These are phyloP conservation scores for Sitophilus oryzae DNA, from an alignment of 1,140 invertebrate species.

Conservation along the genomic window DNA sequence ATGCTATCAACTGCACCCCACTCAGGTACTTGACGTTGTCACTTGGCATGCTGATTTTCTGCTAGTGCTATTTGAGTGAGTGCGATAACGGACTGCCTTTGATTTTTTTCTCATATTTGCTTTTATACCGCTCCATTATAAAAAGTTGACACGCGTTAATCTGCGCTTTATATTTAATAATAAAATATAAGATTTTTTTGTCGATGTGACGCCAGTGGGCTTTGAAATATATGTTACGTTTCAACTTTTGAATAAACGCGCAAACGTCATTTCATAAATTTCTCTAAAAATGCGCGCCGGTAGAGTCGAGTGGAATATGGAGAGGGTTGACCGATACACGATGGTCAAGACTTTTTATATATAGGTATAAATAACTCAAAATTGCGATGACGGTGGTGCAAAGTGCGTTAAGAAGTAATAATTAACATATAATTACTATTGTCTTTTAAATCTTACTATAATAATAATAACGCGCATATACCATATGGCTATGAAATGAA, in stretches of 20 bases:
- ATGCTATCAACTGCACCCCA: neutral
- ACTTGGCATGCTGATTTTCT: neutral
- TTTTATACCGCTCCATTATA: neutral
- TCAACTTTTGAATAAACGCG: neutral
- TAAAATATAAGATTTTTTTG: neutral
- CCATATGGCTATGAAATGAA: no score
- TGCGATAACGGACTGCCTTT: neutral
- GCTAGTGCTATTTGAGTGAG: neutral
- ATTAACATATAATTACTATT: no score
- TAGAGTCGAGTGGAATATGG: neutral
- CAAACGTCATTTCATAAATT: neutral
- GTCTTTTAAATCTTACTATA: no score
- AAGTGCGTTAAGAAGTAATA: no score
- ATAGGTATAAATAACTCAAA: neutral
- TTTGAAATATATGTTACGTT: neutral
- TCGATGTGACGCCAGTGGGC: neutral
- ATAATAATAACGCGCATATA: no score
- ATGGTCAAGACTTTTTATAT: no score
- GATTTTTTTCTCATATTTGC: neutral
- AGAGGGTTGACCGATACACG: no score
- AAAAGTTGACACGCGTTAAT: neutral
- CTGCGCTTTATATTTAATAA: neutral
- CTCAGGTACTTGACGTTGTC: neutral
- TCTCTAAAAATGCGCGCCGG: neutral
- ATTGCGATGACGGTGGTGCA: no score